Percentiles rank a stretch among this genome's conserved stretches.
Evolutionary conservation across 2,113 vertebrate genomes (phyloP).

Genomic region (Potamarius usumacintae): DNA sequence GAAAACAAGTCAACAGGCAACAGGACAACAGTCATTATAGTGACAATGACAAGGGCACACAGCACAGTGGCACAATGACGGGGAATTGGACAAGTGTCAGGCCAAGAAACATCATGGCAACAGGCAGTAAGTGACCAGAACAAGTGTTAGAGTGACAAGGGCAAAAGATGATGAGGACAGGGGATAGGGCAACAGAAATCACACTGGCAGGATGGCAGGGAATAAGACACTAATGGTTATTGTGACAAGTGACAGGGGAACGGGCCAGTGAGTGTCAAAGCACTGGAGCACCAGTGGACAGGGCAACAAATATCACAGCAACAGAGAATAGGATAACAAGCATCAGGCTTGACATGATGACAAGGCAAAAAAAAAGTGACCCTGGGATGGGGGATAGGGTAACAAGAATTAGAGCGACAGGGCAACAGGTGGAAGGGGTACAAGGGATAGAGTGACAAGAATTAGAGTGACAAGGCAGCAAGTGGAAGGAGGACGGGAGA

Average conservation of each 20-base stretch:
- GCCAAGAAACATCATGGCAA: neutral
- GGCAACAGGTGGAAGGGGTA: neutral
- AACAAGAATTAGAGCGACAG: neutral
- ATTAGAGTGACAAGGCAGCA: neutral
- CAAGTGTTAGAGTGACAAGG: neutral
- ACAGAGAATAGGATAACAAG: neutral
- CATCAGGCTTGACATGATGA: neutral
- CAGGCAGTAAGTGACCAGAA: neutral
- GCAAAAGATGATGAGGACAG: too few species aligned
- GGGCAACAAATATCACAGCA: neutral
- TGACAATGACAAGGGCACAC: neutral
- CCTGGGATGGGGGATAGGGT: neutral
- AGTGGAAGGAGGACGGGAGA: too few species aligned
- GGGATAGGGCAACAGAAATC: neutral
- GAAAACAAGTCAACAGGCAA: constrained; percentile 5
- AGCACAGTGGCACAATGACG: neutral
- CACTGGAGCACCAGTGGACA: neutral
- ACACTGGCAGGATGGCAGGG: neutral
- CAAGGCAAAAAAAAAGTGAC: neutral
- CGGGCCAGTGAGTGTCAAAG: neutral
- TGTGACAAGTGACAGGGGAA: neutral
- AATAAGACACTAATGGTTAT: neutral
- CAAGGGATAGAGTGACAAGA: neutral
- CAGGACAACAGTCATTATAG: neutral
- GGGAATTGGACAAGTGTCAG: neutral